phyloP scores from a whole-genome alignment of 2,888 invertebrate species.

The Ormyrus nitidulus region DNA sequence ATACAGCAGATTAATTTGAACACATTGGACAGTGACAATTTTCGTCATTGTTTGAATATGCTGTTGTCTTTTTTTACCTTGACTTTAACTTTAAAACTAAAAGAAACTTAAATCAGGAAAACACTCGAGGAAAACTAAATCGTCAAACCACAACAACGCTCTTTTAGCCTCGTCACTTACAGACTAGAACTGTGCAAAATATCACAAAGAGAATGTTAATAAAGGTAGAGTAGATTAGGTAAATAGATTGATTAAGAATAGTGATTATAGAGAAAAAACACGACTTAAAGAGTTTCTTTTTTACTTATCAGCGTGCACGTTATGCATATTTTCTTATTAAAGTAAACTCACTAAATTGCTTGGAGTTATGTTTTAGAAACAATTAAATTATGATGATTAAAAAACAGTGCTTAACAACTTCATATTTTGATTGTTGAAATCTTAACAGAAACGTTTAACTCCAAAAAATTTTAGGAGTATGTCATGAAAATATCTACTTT shows the following conservation, averaged over 20 bases:
- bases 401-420: no score
- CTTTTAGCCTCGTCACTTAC: constrained; percentile 12
- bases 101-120: constrained; percentile 23
- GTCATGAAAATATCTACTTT: constrained; percentile 1
- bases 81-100: not conserved
- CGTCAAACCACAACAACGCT: constrained; percentile 2
- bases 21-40: constrained; percentile 29
- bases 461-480: constrained; percentile 1
- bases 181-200: constrained; percentile 44
- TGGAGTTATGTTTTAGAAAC: not conserved
- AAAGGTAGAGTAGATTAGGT: constrained; percentile 19
- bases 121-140: constrained; percentile 15
- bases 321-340: no score
- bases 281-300: constrained; percentile 17
- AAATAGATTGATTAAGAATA: not conserved
- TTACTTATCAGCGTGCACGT: not conserved
- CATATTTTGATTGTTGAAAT: not conserved
- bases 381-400: no score
- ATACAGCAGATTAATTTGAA: constrained; percentile 14
- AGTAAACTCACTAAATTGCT: not conserved
- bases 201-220: constrained; percentile 36
- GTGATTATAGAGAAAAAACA: constrained; percentile 14
- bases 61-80: not conserved
- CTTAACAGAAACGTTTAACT: not conserved
- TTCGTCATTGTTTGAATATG: constrained; percentile 7